Percentiles rank a stretch among this genome's conserved stretches.
Conservation (phyloP, 1,140 invertebrate species). For the Aphelinus atriplicis region DNA sequence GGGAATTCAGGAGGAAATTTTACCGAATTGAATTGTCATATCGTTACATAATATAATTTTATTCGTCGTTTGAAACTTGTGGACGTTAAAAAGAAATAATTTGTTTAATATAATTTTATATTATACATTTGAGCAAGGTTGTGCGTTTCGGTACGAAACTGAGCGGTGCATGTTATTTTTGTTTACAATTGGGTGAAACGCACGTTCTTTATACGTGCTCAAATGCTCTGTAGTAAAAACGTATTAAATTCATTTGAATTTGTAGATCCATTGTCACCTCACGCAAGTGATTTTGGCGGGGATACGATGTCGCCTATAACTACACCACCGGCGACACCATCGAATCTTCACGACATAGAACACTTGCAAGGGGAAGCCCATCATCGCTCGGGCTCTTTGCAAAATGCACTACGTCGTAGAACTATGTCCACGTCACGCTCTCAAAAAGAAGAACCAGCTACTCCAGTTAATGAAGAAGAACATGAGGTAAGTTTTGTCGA, state of each 20-base stretch:
- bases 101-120: no score
- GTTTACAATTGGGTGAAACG: no score
- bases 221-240: no score
- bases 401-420: constrained; percentile 63
- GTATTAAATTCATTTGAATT: constrained; percentile 1
- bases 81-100: no score
- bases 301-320: constrained; percentile 67
- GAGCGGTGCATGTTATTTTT: no score
- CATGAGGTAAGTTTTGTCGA: constrained; percentile 51
- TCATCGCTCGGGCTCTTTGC: constrained; percentile 54
- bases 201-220: no score
- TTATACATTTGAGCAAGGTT: no score
- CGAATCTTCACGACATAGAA: constrained; percentile 57
- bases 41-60: no score
- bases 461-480: constrained; percentile 59
- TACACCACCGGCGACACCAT: constrained; percentile 71
- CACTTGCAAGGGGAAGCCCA: constrained; percentile 52
- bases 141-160: no score
- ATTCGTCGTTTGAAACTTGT: no score
- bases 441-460: constrained; percentile 57
- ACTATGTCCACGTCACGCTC: constrained; percentile 64
- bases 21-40: no score
- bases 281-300: constrained; percentile 63
- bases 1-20: no score
- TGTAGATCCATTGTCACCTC: constrained; percentile 69